Base-by-base conservation (phyloP, 2,797 vertebrate genomes). In the Coccyzus lansbergi region DNA sequence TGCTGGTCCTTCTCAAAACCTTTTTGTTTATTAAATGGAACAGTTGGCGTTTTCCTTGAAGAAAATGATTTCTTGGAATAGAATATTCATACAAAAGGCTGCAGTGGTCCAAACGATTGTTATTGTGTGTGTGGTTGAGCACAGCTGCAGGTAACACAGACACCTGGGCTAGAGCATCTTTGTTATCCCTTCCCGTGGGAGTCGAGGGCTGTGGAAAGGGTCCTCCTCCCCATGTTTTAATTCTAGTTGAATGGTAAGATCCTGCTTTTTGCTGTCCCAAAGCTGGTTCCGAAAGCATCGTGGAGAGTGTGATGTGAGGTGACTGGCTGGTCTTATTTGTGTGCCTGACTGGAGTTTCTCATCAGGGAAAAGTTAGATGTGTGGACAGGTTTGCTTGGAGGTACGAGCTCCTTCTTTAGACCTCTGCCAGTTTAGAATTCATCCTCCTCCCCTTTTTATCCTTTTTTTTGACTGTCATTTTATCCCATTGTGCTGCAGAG, bases 401-500 rank as follows among this genome's bases (percentile, higher is more conserved):
- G n/a, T 15, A 6, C 1, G 4, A 53, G 15, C 46, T 75, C 42
- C 9, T 72, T 59, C 75, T 62, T 84, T 40, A 71, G 56, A 58
- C 25, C 77, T 60, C 31, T 18, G 38, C 63, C 84, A 56, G 38
- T 68, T 38, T 55, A 26, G 28, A 46, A 78, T 83, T 53, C 59
- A 33, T 10, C 75, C 18, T 1, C 52, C 36, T 7, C 12, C 6
- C n/a, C 49, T 51, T 51, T 51, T 51, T 51, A 44, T 44, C 17
- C 25, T 51, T 34, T 48, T 48, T 40, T 36, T 6, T 7, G 56
- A 52, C 88, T 93, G 82, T 89, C 81, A 64, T 80, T 19, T 12
- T 31, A 24, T 46, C 81, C 84, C 55, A 42, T 52, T 60, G 83
- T 89, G 81, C 67, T 44, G 69, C 78, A 24, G 82, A 83, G 63